Base-by-base conservation (phyloP, 2,113 vertebrate genomes). In the Periophthalmus modestus region DNA sequence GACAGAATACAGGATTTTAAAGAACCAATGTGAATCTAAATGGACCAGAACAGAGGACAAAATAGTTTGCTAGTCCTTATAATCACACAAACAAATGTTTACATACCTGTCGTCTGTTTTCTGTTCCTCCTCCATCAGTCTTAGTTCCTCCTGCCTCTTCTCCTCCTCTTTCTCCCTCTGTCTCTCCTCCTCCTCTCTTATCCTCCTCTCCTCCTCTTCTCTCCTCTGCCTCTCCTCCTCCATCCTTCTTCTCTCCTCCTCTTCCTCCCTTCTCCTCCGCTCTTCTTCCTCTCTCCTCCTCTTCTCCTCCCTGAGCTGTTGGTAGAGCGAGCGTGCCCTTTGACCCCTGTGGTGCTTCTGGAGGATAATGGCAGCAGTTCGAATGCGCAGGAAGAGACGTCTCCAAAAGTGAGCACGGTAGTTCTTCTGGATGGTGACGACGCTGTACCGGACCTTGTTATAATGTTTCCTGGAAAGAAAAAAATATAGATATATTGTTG, bases 391-490 rank as follows among this genome's bases (percentile, higher is more conserved):
- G 84, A 95, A 95, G 33, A 74, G 77, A 9, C 91, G 91, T 77
- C 94, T 93, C 94, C 95, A 96, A 89, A 94, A 96, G 83, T 95
- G 91, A 0, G 95, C 94, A 0, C 95, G 94, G 85, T 95, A 96
- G 91, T 96, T 95, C 92, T 96, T 96, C 89, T 97, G 96, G 87
- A 97, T 95, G 77, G 90, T 90, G 83, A 97, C 76, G 2, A 92
- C 89, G 88, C 95, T 95, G 89, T 89, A 88, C 82, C 93, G 88
- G 66, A 94, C 92, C 83, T 89, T 93, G 85, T 81, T 94, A 55
- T 95, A 97, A 68, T 93, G 94, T 92, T 95, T 96, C 94, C 96
- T 97, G 68, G 0, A 1, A 55, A 59, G 2, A 47, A 58, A 54
- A 43, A 21, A 15, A n/a, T n/a, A 66, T 10, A 74, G 81, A 19